Evolutionary conservation across 2,888 invertebrate genomes (phyloP).

Genomic region (Clivina fossor): DNA sequence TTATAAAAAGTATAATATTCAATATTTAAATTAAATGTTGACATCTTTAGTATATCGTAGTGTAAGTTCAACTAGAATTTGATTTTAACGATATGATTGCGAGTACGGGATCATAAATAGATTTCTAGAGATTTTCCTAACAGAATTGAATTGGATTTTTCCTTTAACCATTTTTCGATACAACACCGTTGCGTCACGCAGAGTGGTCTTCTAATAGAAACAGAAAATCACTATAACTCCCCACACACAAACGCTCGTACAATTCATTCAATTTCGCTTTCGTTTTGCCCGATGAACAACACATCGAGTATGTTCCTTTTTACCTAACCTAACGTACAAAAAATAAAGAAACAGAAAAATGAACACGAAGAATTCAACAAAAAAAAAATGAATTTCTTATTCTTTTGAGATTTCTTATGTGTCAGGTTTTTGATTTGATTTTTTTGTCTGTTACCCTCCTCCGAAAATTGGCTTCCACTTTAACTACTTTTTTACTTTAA

Average conservation of each 20-base stretch:
- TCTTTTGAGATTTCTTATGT: constrained; percentile 22
- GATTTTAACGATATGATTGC: constrained; percentile 33
- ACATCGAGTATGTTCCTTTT: not conserved
- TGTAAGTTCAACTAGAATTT: constrained; percentile 30
- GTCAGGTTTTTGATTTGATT: constrained; percentile 8
- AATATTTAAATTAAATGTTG: constrained; percentile 16
- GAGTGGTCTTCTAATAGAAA: constrained; percentile 24
- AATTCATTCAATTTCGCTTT: constrained; percentile 28
- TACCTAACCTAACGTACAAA: not conserved
- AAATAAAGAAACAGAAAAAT: not conserved
- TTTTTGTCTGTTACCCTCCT: not conserved
- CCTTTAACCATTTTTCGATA: constrained; percentile 33
- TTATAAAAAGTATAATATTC: no score
- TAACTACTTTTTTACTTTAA: no score
- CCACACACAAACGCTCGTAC: no score
- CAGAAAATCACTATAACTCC: constrained; percentile 29
- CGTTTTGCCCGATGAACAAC: not conserved
- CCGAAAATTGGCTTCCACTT: no score
- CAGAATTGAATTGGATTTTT: constrained; percentile 31
- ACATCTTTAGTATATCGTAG: not conserved
- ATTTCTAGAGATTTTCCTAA: constrained; percentile 30
- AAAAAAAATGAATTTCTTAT: constrained; percentile 17
- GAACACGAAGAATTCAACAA: not conserved
- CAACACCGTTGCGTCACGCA: constrained; percentile 19
- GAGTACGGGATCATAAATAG: constrained; percentile 31